phyloP scores from a whole-genome alignment of 2,888 invertebrate genomes.

The Macrosiphum euphorbiae region DNA sequence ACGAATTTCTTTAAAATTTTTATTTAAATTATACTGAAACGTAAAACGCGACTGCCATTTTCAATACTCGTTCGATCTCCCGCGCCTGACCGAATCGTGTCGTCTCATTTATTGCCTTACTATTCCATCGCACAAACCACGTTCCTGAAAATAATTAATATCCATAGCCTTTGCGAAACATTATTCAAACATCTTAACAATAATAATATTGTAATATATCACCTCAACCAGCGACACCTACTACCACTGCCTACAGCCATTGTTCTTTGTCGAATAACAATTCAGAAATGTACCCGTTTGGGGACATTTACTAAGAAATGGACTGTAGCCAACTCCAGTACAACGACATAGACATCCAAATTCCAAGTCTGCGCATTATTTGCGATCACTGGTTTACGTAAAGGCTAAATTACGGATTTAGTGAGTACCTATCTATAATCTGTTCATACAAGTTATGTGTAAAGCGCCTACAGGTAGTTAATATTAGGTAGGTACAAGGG shows the following conservation, averaged over 20 bases:
- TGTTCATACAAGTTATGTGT: not conserved
- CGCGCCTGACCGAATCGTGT: not conserved
- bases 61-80: not conserved
- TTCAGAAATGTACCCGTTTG: not conserved
- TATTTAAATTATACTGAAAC: not conserved
- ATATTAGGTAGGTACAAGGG: not conserved
- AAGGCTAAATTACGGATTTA: slow-evolving; percentile 62
- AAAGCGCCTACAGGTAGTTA: not conserved
- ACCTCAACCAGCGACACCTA: not conserved
- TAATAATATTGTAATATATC: not conserved
- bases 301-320: slow-evolving; percentile 29
- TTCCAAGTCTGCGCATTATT: not conserved
- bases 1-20: not conserved
- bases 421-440: slow-evolving; percentile 30
- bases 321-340: slow-evolving; percentile 18
- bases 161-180: not conserved
- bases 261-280: not conserved
- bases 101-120: not conserved
- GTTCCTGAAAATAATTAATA: not conserved
- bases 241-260: not conserved
- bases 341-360: not conserved
- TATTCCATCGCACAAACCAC: not conserved
- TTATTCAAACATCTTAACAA: not conserved
- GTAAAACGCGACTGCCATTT: not conserved
- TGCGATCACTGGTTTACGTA: not conserved